phyloP scores from a whole-genome alignment of 2,797 vertebrate species.

The Apogon hyalosoma region DNA sequence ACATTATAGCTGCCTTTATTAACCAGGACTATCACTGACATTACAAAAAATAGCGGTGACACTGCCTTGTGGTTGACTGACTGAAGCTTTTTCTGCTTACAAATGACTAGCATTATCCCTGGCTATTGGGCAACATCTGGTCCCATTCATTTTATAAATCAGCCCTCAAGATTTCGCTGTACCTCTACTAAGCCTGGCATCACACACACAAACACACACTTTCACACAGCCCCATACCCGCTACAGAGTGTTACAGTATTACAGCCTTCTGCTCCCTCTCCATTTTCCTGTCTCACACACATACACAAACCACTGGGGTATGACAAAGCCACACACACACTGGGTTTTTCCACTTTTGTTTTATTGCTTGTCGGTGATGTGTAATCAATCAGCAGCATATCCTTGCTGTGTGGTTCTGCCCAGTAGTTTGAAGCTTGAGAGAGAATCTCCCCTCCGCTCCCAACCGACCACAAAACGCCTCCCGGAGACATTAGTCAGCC shows the following conservation, averaged over 20 bases:
- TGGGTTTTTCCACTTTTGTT: slow-evolving; percentile 69
- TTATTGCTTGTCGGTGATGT: slow-evolving; percentile 76
- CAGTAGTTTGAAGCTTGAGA: slow-evolving; percentile 73
- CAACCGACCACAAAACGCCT: slow-evolving; percentile 75
- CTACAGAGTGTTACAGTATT: slow-evolving; percentile 48
- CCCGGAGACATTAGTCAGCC: slow-evolving; percentile 75
- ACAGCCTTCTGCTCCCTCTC: slow-evolving; percentile 51
- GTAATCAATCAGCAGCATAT: slow-evolving; percentile 76
- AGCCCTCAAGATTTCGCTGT: slow-evolving; percentile 52
- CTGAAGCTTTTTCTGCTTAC: slow-evolving; percentile 59
- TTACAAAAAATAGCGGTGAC: slow-evolving; percentile 57
- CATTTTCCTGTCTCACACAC: slow-evolving; percentile 42
- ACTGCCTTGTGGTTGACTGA: slow-evolving; percentile 53
- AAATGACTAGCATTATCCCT: slow-evolving; percentile 67
- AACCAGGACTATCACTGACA: slow-evolving; percentile 42
- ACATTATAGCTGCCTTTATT: slow-evolving; percentile 42
- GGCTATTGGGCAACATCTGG: slow-evolving; percentile 73
- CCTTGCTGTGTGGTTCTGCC: slow-evolving; percentile 70
- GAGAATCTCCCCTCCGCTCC: slow-evolving; percentile 72
- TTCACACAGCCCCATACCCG: slow-evolving; percentile 29
- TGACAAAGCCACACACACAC: slow-evolving; percentile 43
- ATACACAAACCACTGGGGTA: slow-evolving; percentile 32
- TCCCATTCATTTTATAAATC: slow-evolving; percentile 68
- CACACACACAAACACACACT: slow-evolving; percentile 34
- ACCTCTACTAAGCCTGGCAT: slow-evolving; percentile 58